A percentile compares a stretch with the other conserved stretches of the same genome.
Evolutionary conservation across 92 coral and sea anemone genomes (phyloP).

Genomic region (Hydrozoanthus gracilis): DNA sequence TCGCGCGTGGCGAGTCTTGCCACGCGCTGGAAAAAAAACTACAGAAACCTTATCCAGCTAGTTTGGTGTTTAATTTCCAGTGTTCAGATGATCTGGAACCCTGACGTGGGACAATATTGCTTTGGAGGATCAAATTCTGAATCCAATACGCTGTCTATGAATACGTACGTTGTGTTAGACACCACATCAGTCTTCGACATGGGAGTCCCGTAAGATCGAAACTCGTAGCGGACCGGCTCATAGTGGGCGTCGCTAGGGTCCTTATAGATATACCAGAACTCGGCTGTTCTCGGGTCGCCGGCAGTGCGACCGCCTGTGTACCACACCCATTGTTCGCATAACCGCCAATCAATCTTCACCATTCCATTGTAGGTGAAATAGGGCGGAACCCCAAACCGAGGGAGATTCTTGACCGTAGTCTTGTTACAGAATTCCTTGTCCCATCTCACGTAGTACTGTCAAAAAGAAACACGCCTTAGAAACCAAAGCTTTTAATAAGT

Average conservation of each 20-base stretch:
- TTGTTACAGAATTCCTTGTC: slow-evolving; percentile 18
- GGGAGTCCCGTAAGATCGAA: not conserved
- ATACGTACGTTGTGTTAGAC: slow-evolving; percentile 3
- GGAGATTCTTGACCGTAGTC: slow-evolving; percentile 19
- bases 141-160: not conserved
- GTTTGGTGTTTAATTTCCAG: not conserved
- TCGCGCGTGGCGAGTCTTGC: too few species aligned
- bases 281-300: slow-evolving; percentile 23
- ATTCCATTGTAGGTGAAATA: slow-evolving; percentile 63
- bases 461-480: not conserved
- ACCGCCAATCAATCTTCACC: slow-evolving; percentile 42
- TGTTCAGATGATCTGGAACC: slow-evolving; percentile 18
- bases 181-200: slow-evolving; percentile 29
- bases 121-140: slow-evolving; percentile 30
- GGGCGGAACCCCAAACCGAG: slow-evolving; percentile 47
- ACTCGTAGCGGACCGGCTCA: slow-evolving; percentile 33
- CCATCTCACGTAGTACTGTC: slow-evolving; percentile 48
- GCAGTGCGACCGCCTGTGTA: slow-evolving; percentile 57
- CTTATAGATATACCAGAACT: slow-evolving; percentile 51
- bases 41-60: not conserved
- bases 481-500: too few species aligned
- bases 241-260: not conserved
- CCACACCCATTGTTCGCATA: slow-evolving; percentile 78
- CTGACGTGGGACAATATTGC: slow-evolving; percentile 7
- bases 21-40: not conserved